Percentiles rank a stretch among this genome's conserved stretches.
Conservation (phyloP, 2,797 vertebrate species). For the Dendrocincla tyrannina region DNA sequence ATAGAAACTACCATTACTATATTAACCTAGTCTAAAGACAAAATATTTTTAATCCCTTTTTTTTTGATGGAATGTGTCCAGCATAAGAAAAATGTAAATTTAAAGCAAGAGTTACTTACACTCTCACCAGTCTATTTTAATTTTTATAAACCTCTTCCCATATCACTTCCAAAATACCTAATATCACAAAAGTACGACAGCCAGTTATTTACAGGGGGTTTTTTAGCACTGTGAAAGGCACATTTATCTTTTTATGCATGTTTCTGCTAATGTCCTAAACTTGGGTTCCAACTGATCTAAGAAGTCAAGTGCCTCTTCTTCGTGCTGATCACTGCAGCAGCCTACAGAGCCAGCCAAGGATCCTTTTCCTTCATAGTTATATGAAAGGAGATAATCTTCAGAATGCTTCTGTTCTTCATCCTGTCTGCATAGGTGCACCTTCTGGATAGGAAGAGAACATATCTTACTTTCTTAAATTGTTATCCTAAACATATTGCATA, state of each 20-base stretch:
- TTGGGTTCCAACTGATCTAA: constrained; percentile 89
- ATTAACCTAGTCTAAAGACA: background rate
- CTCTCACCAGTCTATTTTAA: background rate
- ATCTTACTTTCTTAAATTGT: constrained; percentile 73
- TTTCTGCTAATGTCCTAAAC: constrained; percentile 88
- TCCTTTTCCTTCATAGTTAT: constrained; percentile 87
- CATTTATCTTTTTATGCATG: constrained; percentile 80
- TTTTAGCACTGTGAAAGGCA: constrained; percentile 4
- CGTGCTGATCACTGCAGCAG: constrained; percentile 86
- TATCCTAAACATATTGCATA: constrained; percentile 75
- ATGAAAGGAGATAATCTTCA: constrained; percentile 82
- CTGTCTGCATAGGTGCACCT: constrained; percentile 78
- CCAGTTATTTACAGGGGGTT: constrained; percentile 4
- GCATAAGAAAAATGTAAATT: background rate
- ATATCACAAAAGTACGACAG: background rate
- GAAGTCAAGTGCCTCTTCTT: constrained; percentile 84
- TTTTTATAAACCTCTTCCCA: background rate
- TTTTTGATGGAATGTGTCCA: background rate
- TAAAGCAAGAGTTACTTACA: constrained; percentile 7
- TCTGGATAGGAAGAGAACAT: constrained; percentile 75
- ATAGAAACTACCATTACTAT: constrained; percentile 23
- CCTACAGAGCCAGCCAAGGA: constrained; percentile 88
- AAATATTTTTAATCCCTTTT: background rate
- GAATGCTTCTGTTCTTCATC: constrained; percentile 81
- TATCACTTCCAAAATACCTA: constrained; percentile 22